Percentiles rank a stretch among this genome's conserved stretches.
Conservation (phyloP, 2,888 invertebrate species). For the Lasioglossum figueresi region DNA sequence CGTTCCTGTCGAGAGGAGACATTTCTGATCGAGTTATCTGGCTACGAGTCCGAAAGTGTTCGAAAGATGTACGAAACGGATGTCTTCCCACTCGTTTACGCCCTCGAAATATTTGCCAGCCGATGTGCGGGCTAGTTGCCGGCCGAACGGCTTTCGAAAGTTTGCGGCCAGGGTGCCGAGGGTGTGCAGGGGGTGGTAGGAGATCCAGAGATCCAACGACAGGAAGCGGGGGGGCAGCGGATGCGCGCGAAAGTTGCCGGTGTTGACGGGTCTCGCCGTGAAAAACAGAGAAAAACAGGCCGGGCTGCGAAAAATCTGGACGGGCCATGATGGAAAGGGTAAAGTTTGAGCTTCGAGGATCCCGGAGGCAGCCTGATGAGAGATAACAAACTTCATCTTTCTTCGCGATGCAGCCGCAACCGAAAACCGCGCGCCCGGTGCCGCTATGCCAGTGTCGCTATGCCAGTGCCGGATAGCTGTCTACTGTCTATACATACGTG, state of each 20-base stretch:
- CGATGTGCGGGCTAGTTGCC: conserved; percentile 21
- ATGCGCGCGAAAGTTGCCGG: conserved; percentile 67
- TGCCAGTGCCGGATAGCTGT: conserved; percentile 22
- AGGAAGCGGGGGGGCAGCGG: conserved; percentile 41
- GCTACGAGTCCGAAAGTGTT: neutral
- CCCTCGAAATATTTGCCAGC: conserved; percentile 61
- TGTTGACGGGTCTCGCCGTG: conserved; percentile 63
- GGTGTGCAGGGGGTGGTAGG: neutral
- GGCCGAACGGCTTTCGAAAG: conserved; percentile 51
- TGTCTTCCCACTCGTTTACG: conserved; percentile 64
- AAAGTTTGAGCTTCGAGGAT: conserved; percentile 50
- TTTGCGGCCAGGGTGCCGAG: conserved; percentile 28
- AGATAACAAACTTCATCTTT: conserved; percentile 75
- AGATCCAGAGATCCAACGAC: neutral
- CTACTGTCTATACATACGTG: too few species aligned
- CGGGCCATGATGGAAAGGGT: conserved; percentile 55
- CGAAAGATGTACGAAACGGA: conserved; percentile 29
- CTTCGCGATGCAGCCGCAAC: conserved; percentile 43
- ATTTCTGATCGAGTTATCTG: neutral
- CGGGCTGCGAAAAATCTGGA: conserved; percentile 62
- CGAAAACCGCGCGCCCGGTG: conserved; percentile 25
- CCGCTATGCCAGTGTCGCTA: too few species aligned
- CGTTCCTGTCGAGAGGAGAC: too few species aligned
- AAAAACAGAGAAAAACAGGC: conserved; percentile 67
- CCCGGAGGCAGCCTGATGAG: conserved; percentile 67